Conservation (phyloP, 2,888 invertebrate species). For the Melanchra persicariae region DNA sequence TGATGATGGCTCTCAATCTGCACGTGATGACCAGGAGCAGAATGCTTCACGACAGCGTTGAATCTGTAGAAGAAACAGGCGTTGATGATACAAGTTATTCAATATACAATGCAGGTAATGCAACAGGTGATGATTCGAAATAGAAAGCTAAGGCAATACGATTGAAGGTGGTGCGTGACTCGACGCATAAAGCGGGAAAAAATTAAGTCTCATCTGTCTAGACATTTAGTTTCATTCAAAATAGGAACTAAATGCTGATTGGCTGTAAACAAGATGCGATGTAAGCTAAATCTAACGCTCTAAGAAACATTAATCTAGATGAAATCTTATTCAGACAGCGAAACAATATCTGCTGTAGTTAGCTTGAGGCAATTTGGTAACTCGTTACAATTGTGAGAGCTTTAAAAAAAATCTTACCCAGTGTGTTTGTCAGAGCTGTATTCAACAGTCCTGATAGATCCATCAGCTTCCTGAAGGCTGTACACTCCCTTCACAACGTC, state of each 20-base stretch:
- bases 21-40: constrained; percentile 85
- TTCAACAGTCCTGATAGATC: constrained; percentile 91
- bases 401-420: constrained; percentile 84
- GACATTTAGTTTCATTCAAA: constrained; percentile 21
- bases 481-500: constrained; percentile 92
- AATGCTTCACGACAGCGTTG: constrained; percentile 91
- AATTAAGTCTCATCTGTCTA: constrained; percentile 40
- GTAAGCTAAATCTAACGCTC: neutral
- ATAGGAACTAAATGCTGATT: constrained; percentile 10
- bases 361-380: neutral
- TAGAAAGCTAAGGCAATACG: constrained; percentile 52
- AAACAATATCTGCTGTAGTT: neutral
- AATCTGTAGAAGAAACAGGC: constrained; percentile 83
- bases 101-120: constrained; percentile 17
- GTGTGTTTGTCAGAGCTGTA: constrained; percentile 91
- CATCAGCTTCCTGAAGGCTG: constrained; percentile 91
- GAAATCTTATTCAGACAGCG: neutral
- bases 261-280: constrained; percentile 7
- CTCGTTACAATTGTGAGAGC: neutral
- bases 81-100: constrained; percentile 4
- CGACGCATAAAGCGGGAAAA: constrained; percentile 40
- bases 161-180: constrained; percentile 56
- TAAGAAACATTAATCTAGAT: constrained; percentile 6
- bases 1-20: constrained; percentile 84
- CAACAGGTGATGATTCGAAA: constrained; percentile 28